Evolutionary conservation across 2,888 invertebrate species (phyloP), one percentile per base, ranked within the genome.

Genomic region (Troilus luridus): DNA sequence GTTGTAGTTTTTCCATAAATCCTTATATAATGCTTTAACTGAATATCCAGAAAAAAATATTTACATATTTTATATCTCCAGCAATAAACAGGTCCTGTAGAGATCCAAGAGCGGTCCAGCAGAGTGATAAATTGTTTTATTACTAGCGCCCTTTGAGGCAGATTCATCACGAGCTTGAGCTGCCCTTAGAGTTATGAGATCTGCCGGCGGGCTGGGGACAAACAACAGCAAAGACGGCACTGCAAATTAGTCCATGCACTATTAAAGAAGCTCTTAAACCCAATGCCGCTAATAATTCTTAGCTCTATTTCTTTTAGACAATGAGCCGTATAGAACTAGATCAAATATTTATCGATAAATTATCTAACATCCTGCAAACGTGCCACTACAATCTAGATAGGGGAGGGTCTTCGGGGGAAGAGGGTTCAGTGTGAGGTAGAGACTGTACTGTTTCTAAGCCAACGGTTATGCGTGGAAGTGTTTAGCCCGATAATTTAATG

Each of bases 121-220:
- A 41, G 1, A 41, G 41, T 41, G 27, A 77, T 77, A 77, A 41
- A 77, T 77, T 27, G 72, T 77, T 77, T 77, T 77, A 77, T 77
- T 77, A 77, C 72, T 77, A 77, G 72, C 72, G 72, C 21, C 72
- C 41, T 77, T 77, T 77, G 72, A 77, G 72, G 19, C 72, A 77
- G 72, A 77, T 77, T 77, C 41, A 77, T 77, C 72, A 77, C 72
- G 10, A 41, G 72, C 9, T 19, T 67, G 12, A 67, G 19, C 27
- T 27, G 72, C 17, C 72, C 72, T 12, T 24, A 27, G 67, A 67
- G 24, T 67, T 67, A 67, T 67, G 67, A 67, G 67, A 67, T 6
- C 72, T 27, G 27, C 14, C 72, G 27, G 72, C 72, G 41, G 17
- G 12, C 72, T 41, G 8, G 41, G 72, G 72, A 41, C 72, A 77